Percentiles rank a stretch among this genome's conserved stretches.
phyloP scores from a whole-genome alignment of 1,140 invertebrate genomes.

The Leucophenga varia region DNA sequence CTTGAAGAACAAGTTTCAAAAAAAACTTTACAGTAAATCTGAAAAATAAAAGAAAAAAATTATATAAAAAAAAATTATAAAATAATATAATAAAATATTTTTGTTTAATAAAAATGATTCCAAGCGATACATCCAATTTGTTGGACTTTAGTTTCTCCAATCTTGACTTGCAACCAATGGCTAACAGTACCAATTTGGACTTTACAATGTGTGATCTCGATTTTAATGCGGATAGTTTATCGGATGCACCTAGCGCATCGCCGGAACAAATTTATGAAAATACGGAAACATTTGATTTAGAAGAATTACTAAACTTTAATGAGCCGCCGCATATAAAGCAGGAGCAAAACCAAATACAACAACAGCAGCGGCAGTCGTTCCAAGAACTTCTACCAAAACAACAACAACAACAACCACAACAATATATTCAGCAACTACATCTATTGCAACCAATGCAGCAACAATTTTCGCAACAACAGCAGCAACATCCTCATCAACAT shows the following conservation, averaged over 20 bases:
- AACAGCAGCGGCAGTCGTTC: no score
- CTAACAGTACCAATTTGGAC: constrained; percentile 7
- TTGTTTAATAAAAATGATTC: no score
- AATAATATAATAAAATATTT: background rate
- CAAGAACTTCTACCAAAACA: no score
- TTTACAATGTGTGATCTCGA: constrained; percentile 20
- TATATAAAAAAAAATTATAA: background rate
- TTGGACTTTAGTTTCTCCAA: no score
- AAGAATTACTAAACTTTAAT: no score
- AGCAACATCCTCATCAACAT: background rate
- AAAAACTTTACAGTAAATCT: no score
- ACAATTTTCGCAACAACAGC: background rate
- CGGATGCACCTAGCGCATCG: constrained; percentile 29
- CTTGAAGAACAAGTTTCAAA: no score
- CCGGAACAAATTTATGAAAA: constrained; percentile 23
- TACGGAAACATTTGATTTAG: constrained; percentile 34
- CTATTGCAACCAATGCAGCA: constrained; percentile 6
- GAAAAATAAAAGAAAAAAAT: no score
- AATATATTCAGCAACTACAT: constrained; percentile 19
- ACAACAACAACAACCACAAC: no score
- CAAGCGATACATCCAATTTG: no score
- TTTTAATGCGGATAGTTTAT: constrained; percentile 27
- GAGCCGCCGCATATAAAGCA: no score
- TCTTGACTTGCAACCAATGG: constrained; percentile 11
- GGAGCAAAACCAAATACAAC: no score